Evolutionary conservation across 2,113 vertebrate species (phyloP).

Genomic region (Anguilla rostrata): DNA sequence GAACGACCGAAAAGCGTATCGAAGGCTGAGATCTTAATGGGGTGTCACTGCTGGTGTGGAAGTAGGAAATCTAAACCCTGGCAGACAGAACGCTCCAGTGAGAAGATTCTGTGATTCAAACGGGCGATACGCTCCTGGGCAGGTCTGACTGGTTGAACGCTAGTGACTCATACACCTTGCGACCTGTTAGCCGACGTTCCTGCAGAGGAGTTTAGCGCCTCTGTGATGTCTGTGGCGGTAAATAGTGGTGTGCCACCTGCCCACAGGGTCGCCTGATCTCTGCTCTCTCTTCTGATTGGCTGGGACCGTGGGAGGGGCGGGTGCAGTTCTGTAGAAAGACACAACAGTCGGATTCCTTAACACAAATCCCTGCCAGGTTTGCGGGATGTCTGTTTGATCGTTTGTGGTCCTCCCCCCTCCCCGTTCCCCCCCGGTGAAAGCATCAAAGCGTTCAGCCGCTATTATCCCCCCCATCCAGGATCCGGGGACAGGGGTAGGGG

Average conservation of each 20-base stretch:
- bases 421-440: neutral
- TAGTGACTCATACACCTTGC: too few relatives aligned
- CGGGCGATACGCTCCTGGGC: too few relatives aligned
- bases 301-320: neutral
- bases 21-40: too few relatives aligned
- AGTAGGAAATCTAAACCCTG: too few relatives aligned
- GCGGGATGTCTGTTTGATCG: neutral
- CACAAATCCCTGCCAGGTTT: neutral
- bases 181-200: too few relatives aligned
- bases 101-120: too few relatives aligned
- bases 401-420: neutral
- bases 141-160: too few relatives aligned
- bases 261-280: neutral
- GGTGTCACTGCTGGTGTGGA: too few relatives aligned
- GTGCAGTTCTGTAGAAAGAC: neutral
- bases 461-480: neutral
- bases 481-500: slow-evolving; percentile 36
- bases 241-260: neutral
- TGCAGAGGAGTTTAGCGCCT: neutral
- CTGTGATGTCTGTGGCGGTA: neutral
- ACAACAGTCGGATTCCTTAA: neutral
- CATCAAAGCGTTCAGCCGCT: neutral
- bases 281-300: neutral
- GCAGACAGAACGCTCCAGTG: too few relatives aligned
- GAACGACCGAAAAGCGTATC: too few relatives aligned